phyloP scores from a whole-genome alignment of 1,140 invertebrate species.

The Hyles euphorbiae region DNA sequence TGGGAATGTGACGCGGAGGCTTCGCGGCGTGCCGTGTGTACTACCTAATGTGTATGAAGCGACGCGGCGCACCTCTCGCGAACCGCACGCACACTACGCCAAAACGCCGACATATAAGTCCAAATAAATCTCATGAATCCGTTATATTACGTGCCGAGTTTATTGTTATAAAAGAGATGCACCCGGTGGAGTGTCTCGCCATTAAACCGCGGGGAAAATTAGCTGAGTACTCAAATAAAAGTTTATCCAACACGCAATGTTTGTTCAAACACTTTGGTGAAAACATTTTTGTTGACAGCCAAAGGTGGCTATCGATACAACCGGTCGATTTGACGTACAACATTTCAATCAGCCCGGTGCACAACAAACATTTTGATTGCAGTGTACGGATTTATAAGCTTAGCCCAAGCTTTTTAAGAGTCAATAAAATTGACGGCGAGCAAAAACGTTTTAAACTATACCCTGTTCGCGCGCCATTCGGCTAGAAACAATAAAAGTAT shows the following conservation, averaged over 20 bases:
- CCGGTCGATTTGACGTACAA: too few relatives aligned
- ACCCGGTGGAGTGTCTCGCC: too few relatives aligned
- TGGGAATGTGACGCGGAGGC: slow-evolving; percentile 47
- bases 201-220: neutral
- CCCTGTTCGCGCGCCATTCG: slow-evolving; percentile 51
- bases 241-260: neutral
- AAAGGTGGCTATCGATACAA: neutral
- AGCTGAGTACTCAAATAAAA: neutral
- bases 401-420: slow-evolving; percentile 54
- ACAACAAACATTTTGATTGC: slow-evolving; percentile 18
- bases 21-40: slow-evolving; percentile 27
- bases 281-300: neutral
- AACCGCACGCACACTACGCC: slow-evolving; percentile 2
- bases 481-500: slow-evolving; percentile 58
- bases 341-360: neutral
- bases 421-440: slow-evolving; percentile 62
- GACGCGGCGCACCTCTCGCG: slow-evolving; percentile 11
- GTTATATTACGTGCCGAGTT: slow-evolving; percentile 9
- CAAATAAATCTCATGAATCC: slow-evolving; percentile 9
- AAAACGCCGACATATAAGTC: slow-evolving; percentile 14
- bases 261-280: neutral
- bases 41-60: slow-evolving; percentile 5
- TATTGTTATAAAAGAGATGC: neutral
- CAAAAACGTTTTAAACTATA: slow-evolving; percentile 32
- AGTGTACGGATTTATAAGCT: slow-evolving; percentile 47